Conservation (phyloP, 23 tunicate genomes). For the Styela plicata region DNA sequence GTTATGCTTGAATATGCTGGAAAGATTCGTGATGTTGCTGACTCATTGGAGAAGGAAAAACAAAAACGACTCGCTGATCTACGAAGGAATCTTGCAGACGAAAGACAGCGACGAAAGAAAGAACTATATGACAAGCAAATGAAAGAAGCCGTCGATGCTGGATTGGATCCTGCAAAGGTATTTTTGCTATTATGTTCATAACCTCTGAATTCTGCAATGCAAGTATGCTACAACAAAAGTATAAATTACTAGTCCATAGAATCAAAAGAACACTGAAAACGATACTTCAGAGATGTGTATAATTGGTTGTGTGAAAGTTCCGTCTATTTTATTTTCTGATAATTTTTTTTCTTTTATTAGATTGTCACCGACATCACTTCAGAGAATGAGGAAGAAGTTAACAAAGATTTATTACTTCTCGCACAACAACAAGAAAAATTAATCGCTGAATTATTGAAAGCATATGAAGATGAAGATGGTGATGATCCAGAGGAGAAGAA, state of each 20-base stretch:
- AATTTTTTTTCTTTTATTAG: conserved; percentile 10
- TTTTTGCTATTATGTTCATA: too few relatives aligned
- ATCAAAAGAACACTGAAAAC: too few relatives aligned
- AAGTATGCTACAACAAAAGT: too few relatives aligned
- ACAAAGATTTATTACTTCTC: conserved; percentile 83
- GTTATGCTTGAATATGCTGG: conserved; percentile 72
- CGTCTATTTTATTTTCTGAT: too few relatives aligned
- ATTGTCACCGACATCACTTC: conserved; percentile 61
- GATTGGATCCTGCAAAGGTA: conserved; percentile 80
- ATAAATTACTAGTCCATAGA: too few relatives aligned
- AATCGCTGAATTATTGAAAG: conserved; percentile 67
- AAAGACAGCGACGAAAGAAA: conserved; percentile 70
- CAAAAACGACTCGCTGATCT: conserved; percentile 57
- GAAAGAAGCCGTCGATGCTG: conserved; percentile 77
- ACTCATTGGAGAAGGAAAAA: conserved; percentile 72
- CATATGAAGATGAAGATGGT: conserved; percentile 82
- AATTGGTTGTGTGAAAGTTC: too few relatives aligned
- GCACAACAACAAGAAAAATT: conserved; percentile 91
- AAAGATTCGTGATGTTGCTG: conserved; percentile 60
- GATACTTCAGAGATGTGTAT: too few relatives aligned
- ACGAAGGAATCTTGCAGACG: conserved; percentile 57
- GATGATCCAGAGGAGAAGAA: conserved; percentile 52
- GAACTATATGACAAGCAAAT: conserved; percentile 69
- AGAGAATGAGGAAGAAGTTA: conserved; percentile 87
- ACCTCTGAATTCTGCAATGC: too few relatives aligned